Percentiles rank a stretch among this genome's conserved stretches.
Conservation (phyloP, 1,140 invertebrate genomes). For the Drosophila saltans region DNA sequence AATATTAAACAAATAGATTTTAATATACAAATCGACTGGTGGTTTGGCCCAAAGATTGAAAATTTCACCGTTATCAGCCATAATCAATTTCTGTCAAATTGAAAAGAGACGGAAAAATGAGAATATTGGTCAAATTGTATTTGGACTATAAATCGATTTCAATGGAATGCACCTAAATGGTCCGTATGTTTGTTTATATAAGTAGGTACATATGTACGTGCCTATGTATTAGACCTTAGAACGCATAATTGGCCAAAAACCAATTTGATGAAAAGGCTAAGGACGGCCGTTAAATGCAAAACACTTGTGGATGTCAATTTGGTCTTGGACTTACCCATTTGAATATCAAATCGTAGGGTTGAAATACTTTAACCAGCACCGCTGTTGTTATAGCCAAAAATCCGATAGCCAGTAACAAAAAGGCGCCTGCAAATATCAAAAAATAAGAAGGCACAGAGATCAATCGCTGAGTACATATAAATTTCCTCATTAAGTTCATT, state of each 20-base stretch:
- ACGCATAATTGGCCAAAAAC: constrained; percentile 40
- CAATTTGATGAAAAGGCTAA: constrained; percentile 51
- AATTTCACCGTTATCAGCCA: constrained; percentile 89
- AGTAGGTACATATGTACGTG: constrained; percentile 29
- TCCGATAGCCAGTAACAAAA: constrained; percentile 87
- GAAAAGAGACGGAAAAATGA: background rate
- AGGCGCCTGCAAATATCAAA: constrained; percentile 86
- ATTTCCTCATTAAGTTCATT: constrained; percentile 62
- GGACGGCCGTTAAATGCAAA: constrained; percentile 45
- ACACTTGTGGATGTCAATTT: constrained; percentile 38
- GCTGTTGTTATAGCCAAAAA: constrained; percentile 86
- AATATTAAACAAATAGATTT: constrained; percentile 94
- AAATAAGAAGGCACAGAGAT: background rate
- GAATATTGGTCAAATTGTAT: constrained; percentile 30
- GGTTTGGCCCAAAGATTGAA: constrained; percentile 94
- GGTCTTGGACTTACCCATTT: constrained; percentile 84
- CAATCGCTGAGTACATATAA: constrained; percentile 51
- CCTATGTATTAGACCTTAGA: constrained; percentile 31
- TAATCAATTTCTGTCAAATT: constrained; percentile 87
- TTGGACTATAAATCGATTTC: constrained; percentile 6
- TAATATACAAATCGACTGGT: constrained; percentile 92
- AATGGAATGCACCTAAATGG: constrained; percentile 35
- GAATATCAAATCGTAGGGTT: constrained; percentile 90
- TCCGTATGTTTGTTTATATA: constrained; percentile 21
- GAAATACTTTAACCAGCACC: constrained; percentile 85